Evolutionary conservation across 2,113 vertebrate genomes (phyloP), one percentile per base, ranked within the genome.

Genomic region (Passer montanus): DNA sequence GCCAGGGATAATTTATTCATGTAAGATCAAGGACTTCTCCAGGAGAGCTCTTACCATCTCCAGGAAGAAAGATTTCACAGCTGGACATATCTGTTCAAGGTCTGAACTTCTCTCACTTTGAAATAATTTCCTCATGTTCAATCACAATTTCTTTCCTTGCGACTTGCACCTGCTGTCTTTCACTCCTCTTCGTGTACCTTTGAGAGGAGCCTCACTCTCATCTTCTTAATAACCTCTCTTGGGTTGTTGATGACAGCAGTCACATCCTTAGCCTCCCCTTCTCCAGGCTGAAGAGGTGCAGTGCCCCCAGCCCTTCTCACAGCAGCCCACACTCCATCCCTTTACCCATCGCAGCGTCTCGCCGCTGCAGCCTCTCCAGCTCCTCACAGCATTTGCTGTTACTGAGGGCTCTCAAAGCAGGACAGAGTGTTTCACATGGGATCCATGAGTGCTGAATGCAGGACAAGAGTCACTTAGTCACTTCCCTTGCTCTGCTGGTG

Each of bases 271-370:
- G 11, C 15, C 14, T 37, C 15, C 30, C 82, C 41, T 44, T 49
- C 35, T 79, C 19, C 33, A 59, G 39, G 43, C 62, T 79, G 52
- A 43, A 10, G 11, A 43, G 62, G 14, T 39, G 31, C 30, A n/a
- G 14, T 44, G 19, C 3, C 23, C 14, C 2, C 26, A 44, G 33
- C 56, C 15, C 41, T 90, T 24, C 37, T 85, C 53, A 53, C 12
- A 15, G 1, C 10, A 37, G 43, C 46, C 30, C 56, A 27, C 0
- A 0, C 20, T 74, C 62, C 2, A 0, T 28, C 37, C 15, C 17
- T 50, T 21, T 59, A 4, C 20, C 31, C 22, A 7, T 31, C 0
- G 0, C 27, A 37, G 13, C 33, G 9, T 9, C 41, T 84, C 1
- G 0, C 31, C 52, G 6, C 47, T 43, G 20, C 52, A 88, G 26